A percentile compares a stretch with the other conserved stretches of the same genome.
phyloP scores from a whole-genome alignment of 2,888 invertebrate species.

The Seira musarum region DNA sequence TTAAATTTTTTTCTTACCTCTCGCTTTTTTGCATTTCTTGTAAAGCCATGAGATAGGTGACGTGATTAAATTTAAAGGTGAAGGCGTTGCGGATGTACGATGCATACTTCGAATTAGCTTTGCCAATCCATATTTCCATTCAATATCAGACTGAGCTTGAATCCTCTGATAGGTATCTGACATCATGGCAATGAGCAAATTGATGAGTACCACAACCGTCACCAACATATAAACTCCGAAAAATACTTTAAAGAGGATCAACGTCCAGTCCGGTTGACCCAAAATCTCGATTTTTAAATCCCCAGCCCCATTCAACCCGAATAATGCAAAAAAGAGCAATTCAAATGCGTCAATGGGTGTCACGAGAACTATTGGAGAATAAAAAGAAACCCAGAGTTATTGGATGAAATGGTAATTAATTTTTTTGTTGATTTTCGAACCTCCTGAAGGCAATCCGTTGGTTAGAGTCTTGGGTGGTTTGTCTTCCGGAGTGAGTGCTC shows the following conservation, averaged over 20 bases:
- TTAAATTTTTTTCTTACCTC: too few relatives aligned
- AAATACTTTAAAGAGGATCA: slow-evolving; percentile 89
- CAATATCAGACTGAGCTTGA: slow-evolving; percentile 99
- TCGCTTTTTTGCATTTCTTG: slow-evolving; percentile 80
- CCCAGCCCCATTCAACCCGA: slow-evolving; percentile 92
- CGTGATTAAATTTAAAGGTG: slow-evolving; percentile 97
- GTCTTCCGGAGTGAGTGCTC: slow-evolving; percentile 37
- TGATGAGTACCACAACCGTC: slow-evolving; percentile 97
- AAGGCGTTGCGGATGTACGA: slow-evolving; percentile 95
- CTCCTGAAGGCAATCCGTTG: slow-evolving; percentile 70
- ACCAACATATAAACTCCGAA: slow-evolving; percentile 99
- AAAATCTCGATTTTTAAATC: slow-evolving; percentile 80
- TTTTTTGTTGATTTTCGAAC: too few relatives aligned
- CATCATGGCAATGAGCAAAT: slow-evolving; percentile 99
- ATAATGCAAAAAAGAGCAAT: slow-evolving; percentile 97
- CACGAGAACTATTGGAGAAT: too few relatives aligned
- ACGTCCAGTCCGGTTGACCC: slow-evolving; percentile 79
- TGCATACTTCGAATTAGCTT: slow-evolving; percentile 99
- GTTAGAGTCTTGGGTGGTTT: slow-evolving; percentile 68
- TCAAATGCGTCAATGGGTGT: slow-evolving; percentile 94
- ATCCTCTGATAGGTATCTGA: slow-evolving; percentile 99
- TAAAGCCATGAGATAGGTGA: slow-evolving; percentile 92
- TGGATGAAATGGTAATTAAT: too few relatives aligned
- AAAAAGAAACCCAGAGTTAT: slow-evolving; percentile 78
- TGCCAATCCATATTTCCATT: slow-evolving; percentile 99